A percentile compares a stretch with the other conserved stretches of the same genome.
Evolutionary conservation across 1,140 invertebrate species (phyloP).

Genomic region (Drosophila triauraria): DNA sequence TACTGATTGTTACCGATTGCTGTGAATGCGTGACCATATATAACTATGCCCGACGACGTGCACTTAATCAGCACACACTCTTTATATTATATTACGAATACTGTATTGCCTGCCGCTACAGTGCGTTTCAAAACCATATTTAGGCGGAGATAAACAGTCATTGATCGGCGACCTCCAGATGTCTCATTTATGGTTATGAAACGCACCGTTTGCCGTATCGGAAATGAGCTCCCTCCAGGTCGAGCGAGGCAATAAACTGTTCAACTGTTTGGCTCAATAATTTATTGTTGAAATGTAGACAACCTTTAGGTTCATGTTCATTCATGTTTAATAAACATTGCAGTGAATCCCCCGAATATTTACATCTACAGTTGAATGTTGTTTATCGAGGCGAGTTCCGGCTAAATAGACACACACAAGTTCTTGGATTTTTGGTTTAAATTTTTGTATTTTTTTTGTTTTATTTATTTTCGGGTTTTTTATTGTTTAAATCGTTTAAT

Average conservation of each 20-base stretch:
- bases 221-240: conserved; percentile 17
- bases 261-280: conserved; percentile 54
- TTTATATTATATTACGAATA: conserved; percentile 3
- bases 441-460: conserved; percentile 72
- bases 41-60: not conserved
- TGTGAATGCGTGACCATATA: conserved; percentile 34
- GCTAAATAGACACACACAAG: conserved; percentile 52
- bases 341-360: conserved; percentile 37
- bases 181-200: conserved; percentile 30
- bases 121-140: conserved; percentile 24
- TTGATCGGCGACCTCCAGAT: conserved; percentile 8
- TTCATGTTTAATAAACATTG: conserved; percentile 49
- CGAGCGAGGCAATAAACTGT: conserved; percentile 45
- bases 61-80: conserved; percentile 13
- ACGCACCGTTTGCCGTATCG: conserved; percentile 36
- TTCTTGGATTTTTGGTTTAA: conserved; percentile 58
- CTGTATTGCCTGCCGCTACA: not conserved
- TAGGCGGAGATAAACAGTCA: not conserved
- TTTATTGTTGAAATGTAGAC: conserved; percentile 53
- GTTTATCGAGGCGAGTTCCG: conserved; percentile 58
- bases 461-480: conserved; percentile 75
- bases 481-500: conserved; percentile 81
- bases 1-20: conserved; percentile 40
- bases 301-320: conserved; percentile 46
- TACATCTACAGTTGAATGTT: conserved; percentile 32